Evolutionary conservation across 2,888 invertebrate species (phyloP).

Genomic region (Agrochola litura): DNA sequence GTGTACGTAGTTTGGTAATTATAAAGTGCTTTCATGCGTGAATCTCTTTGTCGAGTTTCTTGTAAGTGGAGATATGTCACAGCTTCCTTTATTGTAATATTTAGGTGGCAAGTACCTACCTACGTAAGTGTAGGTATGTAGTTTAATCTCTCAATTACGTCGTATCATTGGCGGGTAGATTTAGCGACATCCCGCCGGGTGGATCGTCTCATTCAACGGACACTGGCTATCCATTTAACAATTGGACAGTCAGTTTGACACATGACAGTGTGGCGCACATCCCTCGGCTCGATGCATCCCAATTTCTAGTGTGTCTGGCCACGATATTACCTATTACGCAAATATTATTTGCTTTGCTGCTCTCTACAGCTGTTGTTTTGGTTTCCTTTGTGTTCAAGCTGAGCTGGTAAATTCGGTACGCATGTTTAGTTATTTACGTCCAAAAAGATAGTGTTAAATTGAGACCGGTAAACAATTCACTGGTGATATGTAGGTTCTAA

Average conservation of each 20-base stretch:
- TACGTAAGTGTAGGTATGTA: slow-evolving; percentile 2
- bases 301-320: slow-evolving; percentile 54
- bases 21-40: slow-evolving; percentile 52
- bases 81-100: slow-evolving; percentile 19
- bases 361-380: slow-evolving; percentile 10
- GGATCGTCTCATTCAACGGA: slow-evolving; percentile 72
- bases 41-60: slow-evolving; percentile 52
- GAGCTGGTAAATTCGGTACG: background rate
- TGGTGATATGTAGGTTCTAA: background rate
- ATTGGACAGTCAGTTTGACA: slow-evolving; percentile 81
- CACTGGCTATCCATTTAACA: slow-evolving; percentile 80
- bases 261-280: slow-evolving; percentile 71
- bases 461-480: background rate
- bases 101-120: background rate
- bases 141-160: slow-evolving; percentile 72
- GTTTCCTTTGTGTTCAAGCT: background rate
- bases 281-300: slow-evolving; percentile 63
- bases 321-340: slow-evolving; percentile 30
- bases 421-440: background rate
- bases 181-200: slow-evolving; percentile 75
- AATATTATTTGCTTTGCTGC: slow-evolving; percentile 37
- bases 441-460: background rate
- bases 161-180: slow-evolving; percentile 71
- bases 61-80: slow-evolving; percentile 3
- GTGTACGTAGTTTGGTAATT: slow-evolving; percentile 54